phyloP scores from a whole-genome alignment of 2,888 invertebrate genomes.

The Andricus curvator region DNA sequence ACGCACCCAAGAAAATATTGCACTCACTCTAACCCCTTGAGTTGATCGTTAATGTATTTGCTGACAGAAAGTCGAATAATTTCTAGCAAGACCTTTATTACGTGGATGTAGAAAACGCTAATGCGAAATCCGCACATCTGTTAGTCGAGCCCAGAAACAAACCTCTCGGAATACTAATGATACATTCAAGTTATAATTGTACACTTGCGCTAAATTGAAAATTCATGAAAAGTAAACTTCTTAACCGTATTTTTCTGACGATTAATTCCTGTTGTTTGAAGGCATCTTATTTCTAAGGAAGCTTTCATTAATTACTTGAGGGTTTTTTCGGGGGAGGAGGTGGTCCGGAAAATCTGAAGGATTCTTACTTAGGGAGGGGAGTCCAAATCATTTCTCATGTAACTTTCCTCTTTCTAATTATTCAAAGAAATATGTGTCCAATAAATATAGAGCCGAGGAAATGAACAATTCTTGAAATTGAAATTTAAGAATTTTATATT shows the following conservation, averaged over 20 bases:
- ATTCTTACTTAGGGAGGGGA: no score
- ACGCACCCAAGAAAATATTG: slow-evolving; percentile 30
- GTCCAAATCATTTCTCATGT: no score
- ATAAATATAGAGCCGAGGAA: no score
- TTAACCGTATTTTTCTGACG: not conserved
- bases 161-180: not conserved
- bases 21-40: slow-evolving; percentile 28
- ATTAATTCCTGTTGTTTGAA: not conserved
- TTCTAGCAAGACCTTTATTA: slow-evolving; percentile 3
- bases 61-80: slow-evolving; percentile 33
- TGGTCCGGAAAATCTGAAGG: no score
- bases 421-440: no score
- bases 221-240: not conserved
- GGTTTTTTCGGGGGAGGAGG: no score
- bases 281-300: not conserved
- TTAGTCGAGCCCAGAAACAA: not conserved
- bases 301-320: no score
- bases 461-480: no score
- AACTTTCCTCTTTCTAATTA: no score
- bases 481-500: no score
- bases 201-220: not conserved
- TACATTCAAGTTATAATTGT: not conserved
- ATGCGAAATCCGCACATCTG: slow-evolving; percentile 18
- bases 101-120: not conserved
- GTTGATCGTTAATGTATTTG: slow-evolving; percentile 36